Base-by-base conservation (phyloP, 1,140 invertebrate genomes). In the Dinoponera quadriceps region DNA sequence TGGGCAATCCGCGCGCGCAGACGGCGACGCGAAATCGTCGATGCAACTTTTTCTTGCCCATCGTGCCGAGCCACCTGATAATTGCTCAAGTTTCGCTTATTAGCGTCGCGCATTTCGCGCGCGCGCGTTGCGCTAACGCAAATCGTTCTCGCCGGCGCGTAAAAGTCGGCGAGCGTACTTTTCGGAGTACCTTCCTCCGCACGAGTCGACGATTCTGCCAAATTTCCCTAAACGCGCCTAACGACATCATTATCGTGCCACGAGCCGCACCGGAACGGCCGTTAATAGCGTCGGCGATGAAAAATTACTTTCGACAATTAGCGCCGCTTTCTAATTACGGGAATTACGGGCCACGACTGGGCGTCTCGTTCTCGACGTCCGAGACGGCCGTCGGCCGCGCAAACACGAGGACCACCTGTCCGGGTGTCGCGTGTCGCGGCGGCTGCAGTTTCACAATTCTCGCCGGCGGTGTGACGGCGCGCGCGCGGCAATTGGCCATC, bases 271-370 rank as follows among this genome's bases (percentile, higher is more conserved):
- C 29, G 55, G 3, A 78, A 18, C 18, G 14, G 18, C 29, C 33
- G 38, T 59, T 80, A 71, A 80, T 80, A 38, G 65, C 44, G 33
- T 18, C 65, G 25, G 14, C 22, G 25, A 80, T 48, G 22, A 69
- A 71, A 48, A 71, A 80, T 71, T 57, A 44, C 33, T 57, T 48
- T 18, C 51, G 33, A 69, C 33, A 71, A 80, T 80, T 80, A 80
- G 75, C 22, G n/a, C 59, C 65, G 75, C 75, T 80, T 71, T 80
- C 75, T 80, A 80, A 44, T 22, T 69, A 14, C 57, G n/a, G n/a
- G n/a, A 80, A 71, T 69, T 66, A 25, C 29, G 3, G n/a, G 16
- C 22, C 20, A 48, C 48, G n/a, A 54, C 27, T 25, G n/a, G n/a
- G 38, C 33, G 38, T 1, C 48, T 66, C 20, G 48, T 69, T 69